Conservation (phyloP, 2,888 invertebrate species). For the Mimas tiliae region DNA sequence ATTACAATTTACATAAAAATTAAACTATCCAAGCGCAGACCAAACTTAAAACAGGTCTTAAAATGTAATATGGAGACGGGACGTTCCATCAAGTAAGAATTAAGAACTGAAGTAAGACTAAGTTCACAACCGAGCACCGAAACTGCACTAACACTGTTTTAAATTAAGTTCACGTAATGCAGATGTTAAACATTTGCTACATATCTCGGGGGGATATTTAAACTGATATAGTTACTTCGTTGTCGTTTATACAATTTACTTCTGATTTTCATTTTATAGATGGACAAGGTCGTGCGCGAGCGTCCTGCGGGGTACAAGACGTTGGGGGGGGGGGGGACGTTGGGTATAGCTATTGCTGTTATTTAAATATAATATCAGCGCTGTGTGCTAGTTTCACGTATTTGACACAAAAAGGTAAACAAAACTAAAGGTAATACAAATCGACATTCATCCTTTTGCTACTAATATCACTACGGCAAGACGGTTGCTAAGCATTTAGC, state of each 20-base stretch:
- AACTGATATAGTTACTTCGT: not conserved
- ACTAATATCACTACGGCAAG: no score
- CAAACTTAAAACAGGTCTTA: not conserved
- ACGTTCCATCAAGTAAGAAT: slow-evolving; percentile 9
- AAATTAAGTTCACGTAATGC: slow-evolving; percentile 9
- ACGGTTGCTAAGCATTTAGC: no score
- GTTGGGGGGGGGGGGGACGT: no score
- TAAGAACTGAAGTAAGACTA: not conserved
- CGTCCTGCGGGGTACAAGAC: no score
- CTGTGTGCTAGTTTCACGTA: no score
- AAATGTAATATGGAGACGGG: not conserved
- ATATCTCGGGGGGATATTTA: not conserved
- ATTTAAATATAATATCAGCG: no score
- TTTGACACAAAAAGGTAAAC: no score
- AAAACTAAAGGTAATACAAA: no score
- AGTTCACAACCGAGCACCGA: not conserved
- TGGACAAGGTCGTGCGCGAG: no score
- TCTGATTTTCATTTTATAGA: no score
- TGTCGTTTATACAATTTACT: not conserved
- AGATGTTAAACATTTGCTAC: not conserved
- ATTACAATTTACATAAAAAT: not conserved
- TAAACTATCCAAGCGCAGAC: not conserved
- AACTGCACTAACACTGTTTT: slow-evolving; percentile 13
- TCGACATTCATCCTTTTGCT: no score
- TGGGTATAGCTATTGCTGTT: no score